Conservation (phyloP, 2,113 vertebrate species). For the Riparia riparia region DNA sequence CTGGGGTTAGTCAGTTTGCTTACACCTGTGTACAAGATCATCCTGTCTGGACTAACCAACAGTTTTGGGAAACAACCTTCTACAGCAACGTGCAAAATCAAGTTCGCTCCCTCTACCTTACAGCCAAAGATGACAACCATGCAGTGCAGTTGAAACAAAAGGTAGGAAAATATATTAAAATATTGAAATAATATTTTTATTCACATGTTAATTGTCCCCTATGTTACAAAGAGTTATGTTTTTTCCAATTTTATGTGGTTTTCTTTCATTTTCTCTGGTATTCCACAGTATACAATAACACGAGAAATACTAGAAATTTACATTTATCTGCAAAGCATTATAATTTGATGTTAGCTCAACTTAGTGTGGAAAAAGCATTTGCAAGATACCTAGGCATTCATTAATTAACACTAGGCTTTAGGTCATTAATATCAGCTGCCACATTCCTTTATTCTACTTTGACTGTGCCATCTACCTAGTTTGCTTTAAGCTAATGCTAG, state of each 20-base stretch:
- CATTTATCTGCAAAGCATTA: not conserved
- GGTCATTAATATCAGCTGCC: not conserved
- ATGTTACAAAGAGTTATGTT: not conserved
- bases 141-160: constrained; percentile 76
- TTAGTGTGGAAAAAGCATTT: not conserved
- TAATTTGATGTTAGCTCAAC: not conserved
- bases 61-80: constrained; percentile 98
- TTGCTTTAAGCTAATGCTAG: not conserved
- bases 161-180: constrained; percentile 71
- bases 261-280: not conserved
- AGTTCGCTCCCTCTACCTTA: constrained; percentile 92
- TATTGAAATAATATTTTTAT: not conserved
- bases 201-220: not conserved
- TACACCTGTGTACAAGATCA: constrained; percentile 98
- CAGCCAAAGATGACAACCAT: constrained; percentile 80
- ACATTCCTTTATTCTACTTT: not conserved
- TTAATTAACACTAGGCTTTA: not conserved
- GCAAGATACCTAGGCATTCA: not conserved
- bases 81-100: constrained; percentile 95
- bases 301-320: not conserved
- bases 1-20: constrained; percentile 94
- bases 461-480: not conserved
- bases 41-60: constrained; percentile 95
- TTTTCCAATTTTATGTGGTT: not conserved
- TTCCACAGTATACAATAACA: not conserved